Conservation (phyloP, 2,113 vertebrate species). For the Protobothrops flavoviridis region DNA sequence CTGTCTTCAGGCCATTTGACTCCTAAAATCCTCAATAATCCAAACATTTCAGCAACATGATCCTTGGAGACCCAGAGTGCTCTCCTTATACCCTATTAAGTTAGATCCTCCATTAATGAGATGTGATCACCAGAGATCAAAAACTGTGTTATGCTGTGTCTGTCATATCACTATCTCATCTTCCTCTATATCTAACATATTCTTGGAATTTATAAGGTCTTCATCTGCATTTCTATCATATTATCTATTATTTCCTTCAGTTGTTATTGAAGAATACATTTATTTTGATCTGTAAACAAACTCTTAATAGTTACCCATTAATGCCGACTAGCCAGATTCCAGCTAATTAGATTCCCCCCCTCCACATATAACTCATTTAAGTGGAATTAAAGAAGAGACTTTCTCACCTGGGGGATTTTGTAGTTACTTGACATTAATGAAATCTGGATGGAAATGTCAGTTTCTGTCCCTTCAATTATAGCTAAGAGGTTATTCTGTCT, state of each 20-base stretch:
- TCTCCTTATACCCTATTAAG: neutral
- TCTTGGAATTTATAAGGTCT: neutral
- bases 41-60: too few species aligned
- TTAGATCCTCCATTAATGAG: neutral
- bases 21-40: too few species aligned
- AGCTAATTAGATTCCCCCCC: too few species aligned
- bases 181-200: neutral
- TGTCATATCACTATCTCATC: neutral
- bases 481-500: neutral
- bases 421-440: neutral
- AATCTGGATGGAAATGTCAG: neutral
- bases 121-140: rapidly evolving
- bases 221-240: neutral
- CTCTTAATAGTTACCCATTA: neutral
- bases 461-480: neutral
- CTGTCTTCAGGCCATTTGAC: too few species aligned
- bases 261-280: too few species aligned
- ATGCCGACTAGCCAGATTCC: too few species aligned
- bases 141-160: neutral
- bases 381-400: neutral
- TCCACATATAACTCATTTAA: too few species aligned
- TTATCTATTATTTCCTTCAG: too few species aligned
- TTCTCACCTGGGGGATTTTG: neutral
- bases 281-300: neutral
- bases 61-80: neutral